Evolutionary conservation across 2,888 invertebrate genomes (phyloP).

Genomic region (Drosophila falleni): DNA sequence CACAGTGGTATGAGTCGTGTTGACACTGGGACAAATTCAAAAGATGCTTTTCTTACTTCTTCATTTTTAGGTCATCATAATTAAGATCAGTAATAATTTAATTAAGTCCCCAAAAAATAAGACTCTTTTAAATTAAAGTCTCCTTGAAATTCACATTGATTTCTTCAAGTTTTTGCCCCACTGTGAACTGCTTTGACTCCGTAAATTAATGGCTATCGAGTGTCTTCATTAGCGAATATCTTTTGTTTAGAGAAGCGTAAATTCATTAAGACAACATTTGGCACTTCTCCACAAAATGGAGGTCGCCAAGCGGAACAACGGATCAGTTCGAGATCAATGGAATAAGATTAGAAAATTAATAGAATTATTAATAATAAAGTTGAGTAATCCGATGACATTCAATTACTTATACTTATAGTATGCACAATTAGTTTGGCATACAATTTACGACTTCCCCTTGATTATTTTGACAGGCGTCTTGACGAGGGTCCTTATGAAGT

Average conservation of each 20-base stretch:
- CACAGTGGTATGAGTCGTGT: conserved; percentile 6
- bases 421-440: conserved; percentile 27
- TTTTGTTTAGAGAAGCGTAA: conserved; percentile 37
- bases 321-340: neutral
- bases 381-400: neutral
- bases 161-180: conserved; percentile 19
- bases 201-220: conserved; percentile 38
- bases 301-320: neutral
- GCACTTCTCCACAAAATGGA: conserved; percentile 14
- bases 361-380: conserved; percentile 8
- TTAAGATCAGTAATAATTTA: too few relatives aligned
- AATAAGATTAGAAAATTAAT: conserved; percentile 3
- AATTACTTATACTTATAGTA: conserved; percentile 2
- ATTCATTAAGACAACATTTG: conserved; percentile 25
- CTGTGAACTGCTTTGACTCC: conserved; percentile 28
- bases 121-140: neutral
- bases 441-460: conserved; percentile 73
- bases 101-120: too few relatives aligned
- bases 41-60: neutral
- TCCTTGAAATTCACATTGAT: neutral
- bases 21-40: neutral
- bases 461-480: conserved; percentile 69
- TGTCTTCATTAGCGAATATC: conserved; percentile 59
- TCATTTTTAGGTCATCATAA: too few relatives aligned
- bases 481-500: conserved; percentile 56